Evolutionary conservation across 2,113 vertebrate species (phyloP), one percentile per base, ranked within the genome.

Genomic region (Gobius niger): DNA sequence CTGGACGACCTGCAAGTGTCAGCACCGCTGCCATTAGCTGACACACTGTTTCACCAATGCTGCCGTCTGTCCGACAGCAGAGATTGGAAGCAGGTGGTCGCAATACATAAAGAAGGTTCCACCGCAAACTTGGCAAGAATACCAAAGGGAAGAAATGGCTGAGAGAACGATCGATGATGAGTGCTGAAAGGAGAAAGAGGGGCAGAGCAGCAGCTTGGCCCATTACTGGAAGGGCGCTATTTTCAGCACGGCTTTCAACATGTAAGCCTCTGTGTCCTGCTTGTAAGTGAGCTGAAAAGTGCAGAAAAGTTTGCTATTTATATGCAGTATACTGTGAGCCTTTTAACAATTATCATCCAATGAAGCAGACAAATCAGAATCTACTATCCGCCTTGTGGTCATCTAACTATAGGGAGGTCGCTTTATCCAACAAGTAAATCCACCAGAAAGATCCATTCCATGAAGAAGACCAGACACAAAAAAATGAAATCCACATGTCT

Each of bases 71-170:
- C 71, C 77, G 61, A 47, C 71, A 72, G 70, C 68, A 70, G 50
- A 82, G 61, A 84, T 83, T 85, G 64, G 60, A 85, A 85, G 73
- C 85, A 85, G 81, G 83, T 85, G 76, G 76, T 54, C 65, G 63
- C 72, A 72, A 63, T 14, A 16, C 70, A 67, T 79, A 68, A 44
- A 68, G 61, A 52, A 47, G 65, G 63, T 44, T 82, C 44, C 19
- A 77, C 66, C 68, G 72, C 57, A 59, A 63, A 64, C 69, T 87
- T 84, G 83, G 80, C 76, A 66, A 15, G 57, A 47, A 47, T 63
- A 75, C 72, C 67, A 83, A 84, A 81, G 74, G 75, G 50, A 77
- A 44, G 24, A 49, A 70, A 15, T n/a, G 59, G 70, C 73, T 65
- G 64, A 72, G 64, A 77, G 68, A 47, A 67, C 72, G 51, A 50